Base-by-base conservation (phyloP, 1,140 invertebrate genomes). In the Aricia agestis region DNA sequence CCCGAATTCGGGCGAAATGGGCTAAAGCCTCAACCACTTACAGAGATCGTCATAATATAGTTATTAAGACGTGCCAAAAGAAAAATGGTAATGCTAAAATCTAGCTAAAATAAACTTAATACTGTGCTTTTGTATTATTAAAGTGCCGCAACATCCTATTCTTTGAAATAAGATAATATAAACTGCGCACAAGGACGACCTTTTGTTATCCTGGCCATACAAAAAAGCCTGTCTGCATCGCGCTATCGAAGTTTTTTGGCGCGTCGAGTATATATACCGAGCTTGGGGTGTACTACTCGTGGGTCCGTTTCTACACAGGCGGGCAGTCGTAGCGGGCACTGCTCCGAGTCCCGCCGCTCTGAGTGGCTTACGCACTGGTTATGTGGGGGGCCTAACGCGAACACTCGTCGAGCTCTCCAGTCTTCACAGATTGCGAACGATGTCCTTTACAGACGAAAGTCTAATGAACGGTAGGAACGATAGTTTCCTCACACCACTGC, bases 281-380 rank as follows among this genome's bases (percentile, higher is more conserved):
- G 58, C 17, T 45, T 32, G 1, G 1, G 9, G 1, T 5, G 0
- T 11, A n/a, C n/a, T 0, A 3, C 31, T 61, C 72, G 42, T 45
- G 72, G 68, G 74, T 78, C 74, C 77, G 74, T 76, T 76, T 80
- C 74, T 78, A 73, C 75, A 71, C 74, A 76, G 77, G 66, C 17
- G 41, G 31, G 41, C 69, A 76, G 77, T 70, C 68, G 45, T 66
- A 67, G 71, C 68, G 42, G 65, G 72, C 65, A 61, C 72, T 72
- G 70, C 65, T 52, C 72, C 71, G 66, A 75, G 17, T 66, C 59
- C 68, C 68, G 68, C 68, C 45, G 58, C 9, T 57, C 57, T 69
- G 6, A 59, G 18, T 32, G 57, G 13, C 68, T 25, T 61, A 31
- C 57, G 52, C 13, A 63, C 57, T 32, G 45, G 45, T 52, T 52